A percentile compares a stretch with the other conserved stretches of the same genome.
These are phyloP conservation scores for Neria commutata DNA, from an alignment of 2,888 invertebrate species.

Conservation along the genomic window DNA sequence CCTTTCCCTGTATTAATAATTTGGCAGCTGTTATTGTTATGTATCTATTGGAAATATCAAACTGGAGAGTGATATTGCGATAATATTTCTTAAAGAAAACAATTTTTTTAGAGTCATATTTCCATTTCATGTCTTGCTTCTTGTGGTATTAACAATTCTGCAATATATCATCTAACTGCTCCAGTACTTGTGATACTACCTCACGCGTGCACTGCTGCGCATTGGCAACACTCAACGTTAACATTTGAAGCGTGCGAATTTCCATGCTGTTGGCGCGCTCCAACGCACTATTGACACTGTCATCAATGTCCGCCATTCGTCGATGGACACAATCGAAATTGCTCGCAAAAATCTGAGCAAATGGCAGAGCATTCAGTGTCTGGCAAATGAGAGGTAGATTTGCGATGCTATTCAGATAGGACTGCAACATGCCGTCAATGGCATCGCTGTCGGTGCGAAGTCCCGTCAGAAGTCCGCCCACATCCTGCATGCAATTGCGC, in stretches of 20 bases:
- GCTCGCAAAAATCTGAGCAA: conserved; percentile 26
- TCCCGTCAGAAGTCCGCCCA: conserved; percentile 24
- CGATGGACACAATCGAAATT: conserved; percentile 40
- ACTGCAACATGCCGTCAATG: conserved; percentile 31
- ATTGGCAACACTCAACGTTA: conserved; percentile 29
- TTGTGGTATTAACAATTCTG: conserved; percentile 21
- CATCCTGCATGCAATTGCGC: conserved; percentile 32
- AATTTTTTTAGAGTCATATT: too few species aligned
- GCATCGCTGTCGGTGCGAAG: conserved; percentile 32
- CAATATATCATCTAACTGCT: conserved; percentile 25
- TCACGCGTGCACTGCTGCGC: conserved; percentile 36
- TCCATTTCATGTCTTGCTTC: background rate
- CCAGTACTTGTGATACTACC: conserved; percentile 33
- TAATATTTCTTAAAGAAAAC: too few species aligned
- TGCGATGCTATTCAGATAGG: conserved; percentile 37
- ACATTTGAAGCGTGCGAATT: conserved; percentile 36
- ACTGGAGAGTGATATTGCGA: too few species aligned
- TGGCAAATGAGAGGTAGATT: conserved; percentile 38
- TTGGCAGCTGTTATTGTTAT: too few species aligned
- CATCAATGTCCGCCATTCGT: conserved; percentile 41
- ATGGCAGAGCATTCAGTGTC: conserved; percentile 7
- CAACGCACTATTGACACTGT: conserved; percentile 38
- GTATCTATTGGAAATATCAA: too few species aligned
- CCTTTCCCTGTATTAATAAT: too few species aligned
- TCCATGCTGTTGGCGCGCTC: conserved; percentile 39